A percentile compares a stretch with the other conserved stretches of the same genome.
Conservation (phyloP, 1,140 invertebrate species). For the Cotesia glomerata region DNA sequence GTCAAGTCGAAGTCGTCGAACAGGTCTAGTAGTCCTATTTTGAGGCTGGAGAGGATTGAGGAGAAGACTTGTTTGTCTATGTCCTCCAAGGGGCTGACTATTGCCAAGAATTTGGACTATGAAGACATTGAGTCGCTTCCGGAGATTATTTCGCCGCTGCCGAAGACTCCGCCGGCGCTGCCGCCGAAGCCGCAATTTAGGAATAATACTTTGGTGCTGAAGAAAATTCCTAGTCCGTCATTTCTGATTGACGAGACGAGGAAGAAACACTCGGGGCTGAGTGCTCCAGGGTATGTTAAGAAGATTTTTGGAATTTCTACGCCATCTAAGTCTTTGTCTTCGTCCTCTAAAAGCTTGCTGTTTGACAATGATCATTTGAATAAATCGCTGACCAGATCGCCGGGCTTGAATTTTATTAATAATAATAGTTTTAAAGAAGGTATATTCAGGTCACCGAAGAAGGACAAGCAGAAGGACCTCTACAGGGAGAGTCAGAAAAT, state of each 20-base stretch:
- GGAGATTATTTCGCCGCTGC: constrained; percentile 49
- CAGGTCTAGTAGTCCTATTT: constrained; percentile 36
- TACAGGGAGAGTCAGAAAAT: constrained; percentile 21
- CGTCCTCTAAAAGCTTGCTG: constrained; percentile 42
- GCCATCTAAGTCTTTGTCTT: constrained; percentile 31
- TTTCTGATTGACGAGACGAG: constrained; percentile 69
- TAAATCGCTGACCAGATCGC: not conserved
- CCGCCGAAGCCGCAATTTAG: constrained; percentile 74
- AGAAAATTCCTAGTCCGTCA: constrained; percentile 69
- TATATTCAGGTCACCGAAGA: constrained; percentile 41
- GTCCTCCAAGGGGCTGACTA: constrained; percentile 55
- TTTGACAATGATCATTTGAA: constrained; percentile 42
- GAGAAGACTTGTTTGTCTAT: constrained; percentile 57
- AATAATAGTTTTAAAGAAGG: constrained; percentile 44
- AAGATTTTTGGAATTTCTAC: constrained; percentile 27
- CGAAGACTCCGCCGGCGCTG: constrained; percentile 71
- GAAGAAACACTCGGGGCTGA: constrained; percentile 57
- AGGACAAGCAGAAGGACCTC: constrained; percentile 43
- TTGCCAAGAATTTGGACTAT: constrained; percentile 69
- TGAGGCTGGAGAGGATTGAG: constrained; percentile 51
- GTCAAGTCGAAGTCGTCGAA: constrained; percentile 17
- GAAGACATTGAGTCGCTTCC: constrained; percentile 61
- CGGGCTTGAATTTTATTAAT: not conserved
- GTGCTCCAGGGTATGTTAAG: constrained; percentile 20
- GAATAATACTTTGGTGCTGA: constrained; percentile 63